These are phyloP conservation scores for Rhynchonema sp. DNA, from an alignment of 2,888 invertebrate species.

Conservation along the genomic window DNA sequence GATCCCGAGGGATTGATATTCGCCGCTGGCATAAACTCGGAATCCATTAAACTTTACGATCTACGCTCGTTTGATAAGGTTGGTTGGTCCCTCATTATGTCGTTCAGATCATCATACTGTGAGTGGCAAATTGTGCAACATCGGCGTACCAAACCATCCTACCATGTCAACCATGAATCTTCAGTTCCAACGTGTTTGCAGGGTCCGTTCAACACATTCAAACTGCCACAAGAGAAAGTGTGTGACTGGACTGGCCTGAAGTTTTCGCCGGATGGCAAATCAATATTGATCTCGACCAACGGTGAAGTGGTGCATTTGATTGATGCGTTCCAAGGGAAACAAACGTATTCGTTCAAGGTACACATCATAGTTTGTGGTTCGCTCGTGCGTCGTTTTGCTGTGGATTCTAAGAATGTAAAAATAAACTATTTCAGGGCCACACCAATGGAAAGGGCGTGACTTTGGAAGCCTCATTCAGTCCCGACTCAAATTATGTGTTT, in stretches of 20 bases:
- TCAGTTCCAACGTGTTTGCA: constrained; percentile 41
- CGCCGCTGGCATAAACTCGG: constrained; percentile 78
- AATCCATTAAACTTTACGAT: constrained; percentile 89
- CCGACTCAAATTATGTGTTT: constrained; percentile 91
- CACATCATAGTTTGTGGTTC: background rate
- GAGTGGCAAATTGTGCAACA: no score
- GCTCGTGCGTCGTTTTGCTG: background rate
- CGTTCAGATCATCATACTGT: no score
- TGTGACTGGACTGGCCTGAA: constrained; percentile 97
- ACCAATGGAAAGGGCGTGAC: constrained; percentile 32
- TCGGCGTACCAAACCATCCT: no score
- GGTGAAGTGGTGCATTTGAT: constrained; percentile 79
- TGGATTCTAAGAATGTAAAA: background rate
- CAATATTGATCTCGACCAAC: constrained; percentile 87
- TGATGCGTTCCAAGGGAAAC: constrained; percentile 83
- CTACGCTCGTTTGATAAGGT: constrained; percentile 87
- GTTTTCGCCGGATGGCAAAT: constrained; percentile 91
- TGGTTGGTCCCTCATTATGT: no score
- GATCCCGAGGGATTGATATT: constrained; percentile 74
- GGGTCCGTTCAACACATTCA: constrained; percentile 68
- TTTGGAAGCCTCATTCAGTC: constrained; percentile 90
- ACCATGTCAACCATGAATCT: no score
- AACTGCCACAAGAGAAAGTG: constrained; percentile 57
- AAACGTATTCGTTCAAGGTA: constrained; percentile 61
- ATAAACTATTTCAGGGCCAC: background rate